phyloP scores from a whole-genome alignment of 2,888 invertebrate genomes.

The Euzophera pinguis region DNA sequence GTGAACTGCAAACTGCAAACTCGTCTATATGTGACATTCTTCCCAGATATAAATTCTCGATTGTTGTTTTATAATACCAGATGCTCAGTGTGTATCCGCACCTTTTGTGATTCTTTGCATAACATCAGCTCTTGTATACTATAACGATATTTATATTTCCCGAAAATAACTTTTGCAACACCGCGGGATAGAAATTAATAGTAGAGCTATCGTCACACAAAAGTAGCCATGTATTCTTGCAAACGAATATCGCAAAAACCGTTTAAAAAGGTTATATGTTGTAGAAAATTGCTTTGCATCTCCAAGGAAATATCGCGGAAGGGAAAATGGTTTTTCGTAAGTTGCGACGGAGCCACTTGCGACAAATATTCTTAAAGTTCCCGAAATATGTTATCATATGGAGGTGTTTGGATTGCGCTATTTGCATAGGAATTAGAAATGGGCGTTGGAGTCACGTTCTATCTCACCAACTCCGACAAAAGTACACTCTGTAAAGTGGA shows the following conservation, averaged over 20 bases:
- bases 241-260: conserved; percentile 54
- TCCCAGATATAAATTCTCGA: conserved; percentile 31
- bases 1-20: conserved; percentile 24
- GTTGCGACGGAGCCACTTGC: conserved; percentile 48
- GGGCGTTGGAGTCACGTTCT: conserved; percentile 5
- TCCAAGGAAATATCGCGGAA: conserved; percentile 68
- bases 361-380: conserved; percentile 36
- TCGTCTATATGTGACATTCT: conserved; percentile 32
- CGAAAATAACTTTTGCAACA: conserved; percentile 3
- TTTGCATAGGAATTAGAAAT: conserved; percentile 12
- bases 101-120: conserved; percentile 30
- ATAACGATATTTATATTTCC: conserved; percentile 13
- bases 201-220: conserved; percentile 21
- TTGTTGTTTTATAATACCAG: conserved; percentile 46
- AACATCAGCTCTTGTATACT: conserved; percentile 17
- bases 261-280: conserved; percentile 66
- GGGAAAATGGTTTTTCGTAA: conserved; percentile 57
- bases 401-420: conserved; percentile 8
- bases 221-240: conserved; percentile 33
- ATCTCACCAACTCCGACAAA: conserved; percentile 3
- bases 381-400: conserved; percentile 18
- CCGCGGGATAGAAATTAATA: conserved; percentile 5
- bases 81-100: conserved; percentile 37
- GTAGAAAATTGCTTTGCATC: conserved; percentile 75
- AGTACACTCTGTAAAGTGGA: conserved; percentile 4